These are phyloP conservation scores for Glaucopsyche alexis DNA, from an alignment of 2,888 invertebrate species.

Conservation along the genomic window DNA sequence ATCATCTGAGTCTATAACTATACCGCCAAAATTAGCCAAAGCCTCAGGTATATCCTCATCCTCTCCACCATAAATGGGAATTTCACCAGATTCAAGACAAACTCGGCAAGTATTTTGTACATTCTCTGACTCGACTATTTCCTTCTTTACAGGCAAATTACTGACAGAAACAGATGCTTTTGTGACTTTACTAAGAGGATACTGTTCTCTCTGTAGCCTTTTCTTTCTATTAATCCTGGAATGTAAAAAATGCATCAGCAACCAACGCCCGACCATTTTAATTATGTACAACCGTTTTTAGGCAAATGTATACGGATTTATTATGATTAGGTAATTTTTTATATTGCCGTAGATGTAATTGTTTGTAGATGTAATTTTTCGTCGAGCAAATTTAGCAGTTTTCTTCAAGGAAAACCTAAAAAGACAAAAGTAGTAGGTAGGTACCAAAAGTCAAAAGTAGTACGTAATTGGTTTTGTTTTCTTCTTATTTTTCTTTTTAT, in stretches of 20 bases:
- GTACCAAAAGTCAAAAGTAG: no score
- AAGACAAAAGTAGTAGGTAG: no score
- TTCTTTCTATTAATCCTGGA: slow-evolving; percentile 45
- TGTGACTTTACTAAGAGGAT: background rate
- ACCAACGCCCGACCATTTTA: slow-evolving; percentile 51
- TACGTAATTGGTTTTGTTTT: no score
- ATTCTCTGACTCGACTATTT: slow-evolving; percentile 33
- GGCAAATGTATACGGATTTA: no score
- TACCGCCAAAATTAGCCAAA: slow-evolving; percentile 51
- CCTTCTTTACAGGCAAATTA: slow-evolving; percentile 32
- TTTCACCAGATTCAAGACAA: slow-evolving; percentile 61
- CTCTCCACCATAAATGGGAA: slow-evolving; percentile 55
- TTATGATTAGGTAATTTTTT: no score
- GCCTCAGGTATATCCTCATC: slow-evolving; percentile 51
- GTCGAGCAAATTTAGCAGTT: no score
- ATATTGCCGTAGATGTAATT: no score
- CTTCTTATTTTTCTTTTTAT: no score
- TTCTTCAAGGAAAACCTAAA: no score
- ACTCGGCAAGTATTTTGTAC: slow-evolving; percentile 52
- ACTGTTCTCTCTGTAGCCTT: slow-evolving; percentile 18
- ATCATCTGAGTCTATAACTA: slow-evolving; percentile 54
- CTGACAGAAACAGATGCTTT: background rate
- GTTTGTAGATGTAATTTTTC: no score
- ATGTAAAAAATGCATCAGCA: slow-evolving; percentile 58
- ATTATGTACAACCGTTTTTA: no score